Percentiles rank a stretch among this genome's conserved stretches.
Conservation (phyloP, 2,797 vertebrate genomes). For the Hoplostethus mediterraneus region DNA sequence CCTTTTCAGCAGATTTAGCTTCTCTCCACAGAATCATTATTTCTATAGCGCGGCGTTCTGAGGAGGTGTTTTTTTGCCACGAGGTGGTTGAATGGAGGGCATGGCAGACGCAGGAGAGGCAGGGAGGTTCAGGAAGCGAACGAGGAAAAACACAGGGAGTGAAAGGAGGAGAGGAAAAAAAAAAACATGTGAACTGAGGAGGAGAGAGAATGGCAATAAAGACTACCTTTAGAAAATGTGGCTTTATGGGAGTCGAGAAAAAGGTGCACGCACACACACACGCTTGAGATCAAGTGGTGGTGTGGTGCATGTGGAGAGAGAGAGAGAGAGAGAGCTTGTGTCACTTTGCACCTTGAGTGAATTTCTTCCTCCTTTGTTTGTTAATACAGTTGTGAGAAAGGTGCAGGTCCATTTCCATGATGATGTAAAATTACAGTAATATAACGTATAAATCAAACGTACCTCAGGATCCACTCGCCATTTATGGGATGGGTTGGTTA, state of each 20-base stretch:
- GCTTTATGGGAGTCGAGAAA: slow-evolving; percentile 4
- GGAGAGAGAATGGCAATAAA: background rate
- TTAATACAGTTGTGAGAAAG: slow-evolving; percentile 1
- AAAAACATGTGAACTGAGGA: background rate
- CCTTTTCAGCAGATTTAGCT: slow-evolving; percentile 9
- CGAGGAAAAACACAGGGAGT: background rate
- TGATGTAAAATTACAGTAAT: background rate
- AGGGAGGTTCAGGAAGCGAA: background rate
- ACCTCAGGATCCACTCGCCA: too few species aligned
- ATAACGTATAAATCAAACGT: too few species aligned
- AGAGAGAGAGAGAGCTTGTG: background rate
- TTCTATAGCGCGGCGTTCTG: background rate
- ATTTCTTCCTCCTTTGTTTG: background rate
- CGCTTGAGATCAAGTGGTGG: too few species aligned
- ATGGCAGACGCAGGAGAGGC: background rate
- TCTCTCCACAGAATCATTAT: slow-evolving; percentile 16
- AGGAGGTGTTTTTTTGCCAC: slow-evolving; percentile 4
- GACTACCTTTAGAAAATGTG: slow-evolving; percentile 24
- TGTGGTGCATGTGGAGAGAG: too few species aligned
- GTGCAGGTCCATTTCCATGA: slow-evolving; percentile 7
- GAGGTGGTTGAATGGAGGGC: slow-evolving; percentile 24
- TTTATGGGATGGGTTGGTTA: too few species aligned
- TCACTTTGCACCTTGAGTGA: slow-evolving; percentile 18
- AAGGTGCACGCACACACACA: too few species aligned
- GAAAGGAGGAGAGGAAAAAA: background rate